Percentiles rank a stretch among this genome's conserved stretches.
These are phyloP conservation scores for Galeruca laticollis DNA, from an alignment of 2,888 invertebrate genomes.

Conservation along the genomic window DNA sequence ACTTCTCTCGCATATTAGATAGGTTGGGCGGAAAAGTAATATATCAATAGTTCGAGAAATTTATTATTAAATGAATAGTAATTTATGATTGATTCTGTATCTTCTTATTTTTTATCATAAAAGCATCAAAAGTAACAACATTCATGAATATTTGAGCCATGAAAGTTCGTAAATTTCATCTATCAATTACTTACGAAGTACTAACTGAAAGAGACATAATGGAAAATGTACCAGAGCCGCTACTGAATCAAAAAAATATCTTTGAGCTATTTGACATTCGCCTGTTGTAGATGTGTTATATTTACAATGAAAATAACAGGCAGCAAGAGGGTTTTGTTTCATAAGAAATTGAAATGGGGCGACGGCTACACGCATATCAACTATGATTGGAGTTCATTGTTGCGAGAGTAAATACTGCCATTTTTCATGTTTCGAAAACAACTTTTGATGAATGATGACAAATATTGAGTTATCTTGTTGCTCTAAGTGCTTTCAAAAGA, in stretches of 20 bases:
- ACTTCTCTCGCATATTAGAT: too few species aligned
- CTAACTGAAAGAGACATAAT: too few species aligned
- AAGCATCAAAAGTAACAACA: too few species aligned
- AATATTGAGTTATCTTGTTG: constrained; percentile 37
- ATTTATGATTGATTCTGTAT: too few species aligned
- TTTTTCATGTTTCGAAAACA: constrained; percentile 27
- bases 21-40: too few species aligned
- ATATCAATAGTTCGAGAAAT: too few species aligned
- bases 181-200: too few species aligned
- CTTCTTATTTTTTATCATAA: too few species aligned
- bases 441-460: constrained; percentile 32
- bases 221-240: not conserved
- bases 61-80: too few species aligned
- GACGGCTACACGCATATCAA: constrained; percentile 1
- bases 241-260: not conserved
- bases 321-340: constrained; percentile 22
- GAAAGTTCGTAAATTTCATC: too few species aligned
- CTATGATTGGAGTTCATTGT: constrained; percentile 33
- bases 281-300: constrained; percentile 27
- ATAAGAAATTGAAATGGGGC: constrained; percentile 28
- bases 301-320: constrained; percentile 30
- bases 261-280: constrained; percentile 22
- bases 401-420: constrained; percentile 27
- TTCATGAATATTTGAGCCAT: too few species aligned
- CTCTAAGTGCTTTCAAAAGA: constrained; percentile 19